Base-by-base conservation (phyloP, 2,797 vertebrate genomes). In the Poecile montanus region DNA sequence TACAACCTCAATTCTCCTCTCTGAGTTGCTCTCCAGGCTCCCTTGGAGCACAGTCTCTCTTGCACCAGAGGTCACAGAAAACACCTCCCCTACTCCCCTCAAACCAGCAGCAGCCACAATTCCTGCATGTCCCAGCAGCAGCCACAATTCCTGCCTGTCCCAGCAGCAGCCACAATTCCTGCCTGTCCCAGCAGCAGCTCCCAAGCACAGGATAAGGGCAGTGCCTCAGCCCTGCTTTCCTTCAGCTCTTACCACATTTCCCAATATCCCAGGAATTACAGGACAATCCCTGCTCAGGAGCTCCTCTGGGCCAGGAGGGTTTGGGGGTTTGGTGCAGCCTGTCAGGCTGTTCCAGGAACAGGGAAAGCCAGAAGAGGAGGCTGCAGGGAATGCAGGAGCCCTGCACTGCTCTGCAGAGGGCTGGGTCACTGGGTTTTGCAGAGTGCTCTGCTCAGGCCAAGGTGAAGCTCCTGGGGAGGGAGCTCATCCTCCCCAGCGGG, bases 201-300 rank as follows among this genome's bases (percentile, higher is more conserved):
- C 70, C 36, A 17, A 10, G 36, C 45, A 16, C 54, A 6, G 45
- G 7, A 2, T 0, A 1, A 7, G 32, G 56, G 10, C 56, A 70
- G n/a, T 1, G 36, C 6, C 48, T 44, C 20, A 34, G 0, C 34
- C 9, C 36, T 12, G 30, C 1, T 5, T 16, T 34, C 65, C 54
- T 11, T 9, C 54, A 20, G 20, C 8, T 16, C 36, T 7, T 1
- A 6, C 0, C 32, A 7, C 4, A 44, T 4, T 9, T 1, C n/a
- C 67, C 38, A 32, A 1, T 1, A 9, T 7, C 26, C 21, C 66
- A 36, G 78, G 38, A 32, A 11, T 1, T 25, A 3, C 32, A 51
- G 78, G 26, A 11, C 32, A 36, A 2, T 11, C 38, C 47, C 66
- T 53, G 47, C 78, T 1, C 56, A 7, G 26, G 65, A 26, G 13